Percentiles rank a stretch among this genome's conserved stretches.
These are phyloP conservation scores for Nibea coibor DNA, from an alignment of 2,113 vertebrate species.

Conservation along the genomic window DNA sequence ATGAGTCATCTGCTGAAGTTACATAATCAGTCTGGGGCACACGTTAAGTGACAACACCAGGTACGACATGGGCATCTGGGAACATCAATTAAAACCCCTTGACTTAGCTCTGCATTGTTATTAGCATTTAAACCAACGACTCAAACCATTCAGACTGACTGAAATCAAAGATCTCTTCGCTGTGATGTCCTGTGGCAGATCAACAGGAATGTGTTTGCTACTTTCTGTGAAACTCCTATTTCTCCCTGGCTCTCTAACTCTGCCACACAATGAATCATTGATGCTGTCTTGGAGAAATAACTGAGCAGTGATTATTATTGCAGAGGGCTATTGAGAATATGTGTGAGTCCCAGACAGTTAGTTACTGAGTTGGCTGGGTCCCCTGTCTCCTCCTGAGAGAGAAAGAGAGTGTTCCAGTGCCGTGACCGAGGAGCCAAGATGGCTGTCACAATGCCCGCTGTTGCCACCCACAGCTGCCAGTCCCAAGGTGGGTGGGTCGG, in stretches of 20 bases:
- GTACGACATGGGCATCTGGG: constrained; percentile 23
- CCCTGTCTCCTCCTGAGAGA: constrained; percentile 53
- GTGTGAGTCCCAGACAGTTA: constrained; percentile 43
- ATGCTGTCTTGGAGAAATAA: constrained; percentile 39
- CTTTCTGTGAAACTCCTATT: neutral
- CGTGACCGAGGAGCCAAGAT: constrained; percentile 33
- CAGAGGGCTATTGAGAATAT: constrained; percentile 53
- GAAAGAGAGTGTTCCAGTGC: constrained; percentile 35
- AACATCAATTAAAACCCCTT: neutral
- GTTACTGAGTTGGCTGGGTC: constrained; percentile 30
- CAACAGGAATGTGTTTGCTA: constrained; percentile 20
- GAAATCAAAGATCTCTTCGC: constrained; percentile 12
- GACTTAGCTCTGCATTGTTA: neutral
- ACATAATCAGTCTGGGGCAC: constrained; percentile 52
- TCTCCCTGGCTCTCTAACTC: constrained; percentile 19
- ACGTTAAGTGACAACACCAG: constrained; percentile 38
- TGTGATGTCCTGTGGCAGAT: constrained; percentile 4
- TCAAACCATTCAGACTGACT: constrained; percentile 18
- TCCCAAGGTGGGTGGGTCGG: constrained; percentile 19
- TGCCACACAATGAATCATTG: constrained; percentile 49
- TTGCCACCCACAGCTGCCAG: constrained; percentile 20
- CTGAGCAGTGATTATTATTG: constrained; percentile 61
- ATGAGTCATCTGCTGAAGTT: constrained; percentile 58
- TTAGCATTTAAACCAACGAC: constrained; percentile 2
- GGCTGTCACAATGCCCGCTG: constrained; percentile 17